Conservation (phyloP, 2,797 vertebrate species). For the Ctenopoma kingsleyae region DNA sequence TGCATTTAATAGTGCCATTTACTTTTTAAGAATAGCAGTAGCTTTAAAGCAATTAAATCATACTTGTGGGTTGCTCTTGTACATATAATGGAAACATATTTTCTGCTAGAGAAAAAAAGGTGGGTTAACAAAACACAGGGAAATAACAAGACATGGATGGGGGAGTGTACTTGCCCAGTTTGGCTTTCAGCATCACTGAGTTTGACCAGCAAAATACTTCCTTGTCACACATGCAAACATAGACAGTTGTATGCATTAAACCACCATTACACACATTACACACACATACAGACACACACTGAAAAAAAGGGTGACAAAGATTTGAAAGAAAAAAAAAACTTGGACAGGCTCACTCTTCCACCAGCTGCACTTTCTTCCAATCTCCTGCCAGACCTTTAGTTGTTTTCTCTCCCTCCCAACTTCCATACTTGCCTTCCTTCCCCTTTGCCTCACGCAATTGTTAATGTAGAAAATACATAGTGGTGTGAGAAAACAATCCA, state of each 20-base stretch:
- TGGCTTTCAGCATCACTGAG: constrained; percentile 30
- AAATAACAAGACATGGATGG: constrained; percentile 38
- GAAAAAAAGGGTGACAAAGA: constrained; percentile 62
- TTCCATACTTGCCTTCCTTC: constrained; percentile 63
- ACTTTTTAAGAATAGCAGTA: background rate
- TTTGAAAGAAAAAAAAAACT: constrained; percentile 43
- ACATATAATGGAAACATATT: constrained; percentile 19
- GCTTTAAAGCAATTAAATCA: constrained; percentile 1
- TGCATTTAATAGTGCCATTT: background rate
- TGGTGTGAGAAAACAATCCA: constrained; percentile 60
- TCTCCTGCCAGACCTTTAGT: constrained; percentile 71
- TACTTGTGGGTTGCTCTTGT: background rate
- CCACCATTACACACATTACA: constrained; percentile 1
- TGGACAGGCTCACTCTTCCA: constrained; percentile 67
- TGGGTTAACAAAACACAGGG: constrained; percentile 42
- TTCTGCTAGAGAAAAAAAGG: constrained; percentile 20
- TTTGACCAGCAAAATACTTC: constrained; percentile 50
- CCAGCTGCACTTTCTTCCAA: constrained; percentile 79
- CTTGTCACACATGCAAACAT: constrained; percentile 49
- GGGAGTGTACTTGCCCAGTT: constrained; percentile 41
- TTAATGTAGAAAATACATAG: constrained; percentile 57
- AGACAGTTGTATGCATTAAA: constrained; percentile 35
- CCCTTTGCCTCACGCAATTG: constrained; percentile 60
- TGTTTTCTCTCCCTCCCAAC: constrained; percentile 71
- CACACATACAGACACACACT: constrained; percentile 23